Conservation (phyloP, 2,797 vertebrate genomes). For the Holocentrus rufus region DNA sequence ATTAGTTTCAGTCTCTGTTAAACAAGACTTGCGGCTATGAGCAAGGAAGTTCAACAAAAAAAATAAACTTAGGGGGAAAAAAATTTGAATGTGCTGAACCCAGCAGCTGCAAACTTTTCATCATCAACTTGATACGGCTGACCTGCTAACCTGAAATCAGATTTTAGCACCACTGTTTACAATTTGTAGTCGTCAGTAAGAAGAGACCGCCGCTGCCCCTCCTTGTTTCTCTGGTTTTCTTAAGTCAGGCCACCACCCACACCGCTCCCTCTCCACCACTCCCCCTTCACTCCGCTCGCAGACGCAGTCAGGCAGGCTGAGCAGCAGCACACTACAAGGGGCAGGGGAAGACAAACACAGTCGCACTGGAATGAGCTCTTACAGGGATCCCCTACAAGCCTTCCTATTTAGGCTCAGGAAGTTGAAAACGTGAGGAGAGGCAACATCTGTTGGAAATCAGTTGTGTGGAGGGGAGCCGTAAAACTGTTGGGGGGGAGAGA, state of each 20-base stretch:
- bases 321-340: constrained; percentile 33
- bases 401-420: constrained; percentile 14
- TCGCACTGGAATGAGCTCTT: constrained; percentile 44
- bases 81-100: neutral
- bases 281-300: constrained; percentile 33
- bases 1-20: neutral
- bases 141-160: neutral
- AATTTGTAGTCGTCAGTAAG: constrained; percentile 39
- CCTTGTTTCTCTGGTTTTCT: constrained; percentile 62
- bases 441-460: constrained; percentile 6
- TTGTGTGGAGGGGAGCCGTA: neutral
- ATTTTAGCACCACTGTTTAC: neutral
- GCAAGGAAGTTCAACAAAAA: no score
- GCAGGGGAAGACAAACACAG: constrained; percentile 22
- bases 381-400: constrained; percentile 27
- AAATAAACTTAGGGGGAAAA: neutral
- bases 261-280: constrained; percentile 46
- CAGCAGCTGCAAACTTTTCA: neutral
- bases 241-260: constrained; percentile 55
- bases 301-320: constrained; percentile 37
- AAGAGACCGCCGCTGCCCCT: constrained; percentile 48
- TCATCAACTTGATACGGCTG: neutral
- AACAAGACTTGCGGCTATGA: no score
- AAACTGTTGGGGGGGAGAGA: neutral
- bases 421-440: constrained; percentile 31